Evolutionary conservation across 2,797 vertebrate genomes (phyloP).

Genomic region (Huso huso): DNA sequence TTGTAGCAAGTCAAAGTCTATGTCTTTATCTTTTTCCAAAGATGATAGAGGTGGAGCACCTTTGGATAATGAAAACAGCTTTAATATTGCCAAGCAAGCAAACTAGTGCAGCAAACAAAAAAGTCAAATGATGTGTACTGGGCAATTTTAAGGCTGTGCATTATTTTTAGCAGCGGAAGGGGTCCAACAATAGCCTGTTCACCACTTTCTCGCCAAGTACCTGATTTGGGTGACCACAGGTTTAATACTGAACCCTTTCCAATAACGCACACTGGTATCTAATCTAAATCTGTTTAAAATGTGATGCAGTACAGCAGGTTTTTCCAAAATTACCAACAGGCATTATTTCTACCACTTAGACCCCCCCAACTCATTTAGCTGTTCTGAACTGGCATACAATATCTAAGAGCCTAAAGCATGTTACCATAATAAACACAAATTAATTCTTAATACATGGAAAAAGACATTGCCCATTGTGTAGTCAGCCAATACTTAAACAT

Average conservation of each 20-base stretch:
- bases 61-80: constrained; percentile 71
- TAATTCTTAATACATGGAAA: no score
- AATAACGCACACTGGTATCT: not conserved
- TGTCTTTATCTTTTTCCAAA: constrained; percentile 99
- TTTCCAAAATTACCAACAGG: no score
- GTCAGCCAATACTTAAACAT: no score
- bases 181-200: constrained; percentile 18
- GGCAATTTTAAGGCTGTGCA: constrained; percentile 40
- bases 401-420: no score
- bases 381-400: no score
- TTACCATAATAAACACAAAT: no score
- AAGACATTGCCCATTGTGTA: no score
- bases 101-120: constrained; percentile 39
- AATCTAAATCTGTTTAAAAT: no score
- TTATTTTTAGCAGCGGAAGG: constrained; percentile 16
- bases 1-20: constrained; percentile 98
- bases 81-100: constrained; percentile 57
- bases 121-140: constrained; percentile 27
- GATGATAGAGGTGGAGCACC: constrained; percentile 91
- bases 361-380: no score
- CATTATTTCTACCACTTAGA: no score
- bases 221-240: not conserved
- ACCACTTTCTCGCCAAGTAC: not conserved
- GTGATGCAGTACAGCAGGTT: no score
- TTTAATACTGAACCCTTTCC: not conserved